Evolutionary conservation across 1,140 invertebrate genomes (phyloP).

Genomic region (Cepaea nemoralis): DNA sequence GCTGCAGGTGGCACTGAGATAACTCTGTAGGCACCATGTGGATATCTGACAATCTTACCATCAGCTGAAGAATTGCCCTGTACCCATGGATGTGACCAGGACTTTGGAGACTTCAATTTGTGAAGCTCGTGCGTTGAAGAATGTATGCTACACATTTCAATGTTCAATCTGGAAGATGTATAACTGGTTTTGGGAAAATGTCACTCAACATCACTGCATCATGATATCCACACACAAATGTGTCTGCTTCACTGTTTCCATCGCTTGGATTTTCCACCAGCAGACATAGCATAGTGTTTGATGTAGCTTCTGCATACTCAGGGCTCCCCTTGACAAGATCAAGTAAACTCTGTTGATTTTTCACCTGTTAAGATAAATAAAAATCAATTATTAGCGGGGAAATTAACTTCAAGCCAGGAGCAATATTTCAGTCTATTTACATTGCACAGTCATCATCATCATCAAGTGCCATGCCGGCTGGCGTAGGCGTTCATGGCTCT

Average conservation of each 20-base stretch:
- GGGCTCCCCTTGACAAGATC: slow-evolving; percentile 20
- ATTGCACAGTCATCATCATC: too few relatives aligned
- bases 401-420: too few relatives aligned
- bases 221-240: slow-evolving; percentile 45
- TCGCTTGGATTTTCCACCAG: slow-evolving; percentile 43
- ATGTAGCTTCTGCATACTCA: slow-evolving; percentile 1
- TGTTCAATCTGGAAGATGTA: slow-evolving; percentile 51
- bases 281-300: slow-evolving; percentile 19
- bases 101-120: not conserved
- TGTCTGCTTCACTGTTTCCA: slow-evolving; percentile 41
- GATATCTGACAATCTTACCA: too few relatives aligned
- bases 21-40: too few relatives aligned
- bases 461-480: too few relatives aligned
- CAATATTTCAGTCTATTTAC: too few relatives aligned
- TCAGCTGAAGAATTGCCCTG: too few relatives aligned
- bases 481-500: too few relatives aligned
- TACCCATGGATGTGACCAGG: not conserved
- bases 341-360: slow-evolving; percentile 20
- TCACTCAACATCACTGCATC: slow-evolving; percentile 47
- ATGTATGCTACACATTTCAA: not conserved
- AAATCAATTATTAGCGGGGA: too few relatives aligned
- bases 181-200: slow-evolving; percentile 51
- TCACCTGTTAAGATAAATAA: slow-evolving; percentile 30
- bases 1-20: too few relatives aligned
- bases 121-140: not conserved